Conservation (phyloP, 2,113 vertebrate species). For the Dasypus novemcinctus region DNA sequence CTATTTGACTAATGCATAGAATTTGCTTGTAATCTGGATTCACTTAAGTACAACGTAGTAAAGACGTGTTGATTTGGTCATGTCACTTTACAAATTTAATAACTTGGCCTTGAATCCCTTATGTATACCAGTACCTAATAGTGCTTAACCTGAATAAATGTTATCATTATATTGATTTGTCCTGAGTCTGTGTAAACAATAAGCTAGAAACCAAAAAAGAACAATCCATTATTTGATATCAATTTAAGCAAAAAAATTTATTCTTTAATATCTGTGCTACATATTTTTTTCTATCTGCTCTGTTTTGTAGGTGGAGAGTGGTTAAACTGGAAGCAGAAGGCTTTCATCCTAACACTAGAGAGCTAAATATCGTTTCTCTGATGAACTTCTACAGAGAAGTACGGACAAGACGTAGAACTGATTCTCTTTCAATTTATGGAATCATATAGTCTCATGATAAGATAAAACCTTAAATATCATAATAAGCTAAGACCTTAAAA, state of each 20-base stretch:
- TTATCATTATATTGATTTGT: background rate
- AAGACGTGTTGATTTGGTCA: background rate
- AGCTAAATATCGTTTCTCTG: background rate
- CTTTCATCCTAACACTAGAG: background rate
- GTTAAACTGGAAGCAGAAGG: background rate
- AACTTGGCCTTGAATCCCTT: background rate
- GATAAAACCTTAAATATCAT: background rate
- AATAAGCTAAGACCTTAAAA: no score
- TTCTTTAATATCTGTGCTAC: background rate
- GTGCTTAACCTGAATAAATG: background rate
- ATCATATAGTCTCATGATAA: background rate
- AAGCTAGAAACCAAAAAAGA: constrained; percentile 5
- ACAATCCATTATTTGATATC: background rate
- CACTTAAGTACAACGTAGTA: background rate
- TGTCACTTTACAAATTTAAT: background rate
- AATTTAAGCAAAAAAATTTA: background rate
- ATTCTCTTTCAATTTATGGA: background rate
- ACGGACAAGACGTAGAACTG: background rate
- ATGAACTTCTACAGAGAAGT: background rate
- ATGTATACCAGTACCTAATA: background rate
- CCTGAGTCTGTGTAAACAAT: background rate
- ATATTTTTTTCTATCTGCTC: background rate
- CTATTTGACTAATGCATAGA: background rate
- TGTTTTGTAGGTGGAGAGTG: background rate
- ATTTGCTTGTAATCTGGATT: background rate